A percentile compares a stretch with the other conserved stretches of the same genome.
Conservation (phyloP, 1,140 invertebrate species). For the Zeugodacus cucurbitae region DNA sequence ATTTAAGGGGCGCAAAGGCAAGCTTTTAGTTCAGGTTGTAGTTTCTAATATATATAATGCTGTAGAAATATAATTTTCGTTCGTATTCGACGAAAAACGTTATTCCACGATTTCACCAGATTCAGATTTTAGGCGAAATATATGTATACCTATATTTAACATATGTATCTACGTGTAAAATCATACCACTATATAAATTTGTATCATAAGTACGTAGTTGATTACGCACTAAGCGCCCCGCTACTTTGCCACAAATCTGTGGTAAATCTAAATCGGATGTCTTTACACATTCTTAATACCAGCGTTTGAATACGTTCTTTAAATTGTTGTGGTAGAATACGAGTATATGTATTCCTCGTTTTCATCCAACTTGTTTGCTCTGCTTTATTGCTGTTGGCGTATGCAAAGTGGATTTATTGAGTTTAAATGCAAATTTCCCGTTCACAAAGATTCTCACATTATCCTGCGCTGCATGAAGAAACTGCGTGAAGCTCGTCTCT, state of each 20-base stretch:
- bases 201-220: neutral
- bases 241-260: neutral
- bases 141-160: neutral
- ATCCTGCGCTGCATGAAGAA: neutral
- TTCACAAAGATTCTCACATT: neutral
- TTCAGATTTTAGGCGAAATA: neutral
- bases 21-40: too few relatives aligned
- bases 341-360: neutral
- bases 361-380: neutral
- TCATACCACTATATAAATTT: neutral
- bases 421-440: conserved; percentile 43
- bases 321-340: neutral
- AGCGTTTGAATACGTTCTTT: neutral
- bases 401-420: conserved; percentile 41
- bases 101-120: too few relatives aligned
- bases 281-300: neutral
- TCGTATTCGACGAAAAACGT: too few relatives aligned
- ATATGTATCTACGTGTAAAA: neutral
- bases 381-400: neutral
- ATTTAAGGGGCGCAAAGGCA: too few relatives aligned
- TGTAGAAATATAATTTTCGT: too few relatives aligned
- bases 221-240: neutral
- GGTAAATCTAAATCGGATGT: neutral
- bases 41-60: too few relatives aligned
- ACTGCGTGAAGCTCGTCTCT: neutral